These are phyloP conservation scores for Petaurus breviceps DNA, from an alignment of 2,113 vertebrate genomes.

Conservation along the genomic window DNA sequence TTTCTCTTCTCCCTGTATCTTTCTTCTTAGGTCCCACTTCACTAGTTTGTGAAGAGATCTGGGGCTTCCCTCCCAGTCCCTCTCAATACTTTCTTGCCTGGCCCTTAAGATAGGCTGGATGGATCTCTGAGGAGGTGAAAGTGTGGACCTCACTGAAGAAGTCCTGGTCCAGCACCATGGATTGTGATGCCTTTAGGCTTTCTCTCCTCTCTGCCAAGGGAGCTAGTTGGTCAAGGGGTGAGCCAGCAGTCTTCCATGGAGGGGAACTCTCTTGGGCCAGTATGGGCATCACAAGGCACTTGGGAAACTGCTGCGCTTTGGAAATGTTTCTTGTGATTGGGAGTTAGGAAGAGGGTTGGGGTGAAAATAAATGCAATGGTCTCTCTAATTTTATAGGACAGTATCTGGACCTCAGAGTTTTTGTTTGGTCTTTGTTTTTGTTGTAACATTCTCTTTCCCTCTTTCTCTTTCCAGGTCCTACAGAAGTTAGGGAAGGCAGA, in stretches of 20 bases:
- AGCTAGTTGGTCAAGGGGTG: not conserved
- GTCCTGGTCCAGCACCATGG: not conserved
- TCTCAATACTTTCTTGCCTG: fast-evolving
- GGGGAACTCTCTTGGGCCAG: not conserved
- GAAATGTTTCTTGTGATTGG: not conserved
- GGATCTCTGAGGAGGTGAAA: not conserved
- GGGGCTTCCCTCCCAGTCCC: not conserved
- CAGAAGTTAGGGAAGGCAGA: constrained; percentile 99
- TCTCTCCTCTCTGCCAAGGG: not conserved
- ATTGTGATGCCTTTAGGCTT: not conserved
- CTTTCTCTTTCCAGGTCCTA: constrained; percentile 87
- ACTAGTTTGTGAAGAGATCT: not conserved
- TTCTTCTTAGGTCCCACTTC: not conserved
- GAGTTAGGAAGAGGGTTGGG: not conserved
- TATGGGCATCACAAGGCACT: not conserved
- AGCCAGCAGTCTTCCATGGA: not conserved
- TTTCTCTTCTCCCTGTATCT: not conserved
- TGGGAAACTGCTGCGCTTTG: not conserved
- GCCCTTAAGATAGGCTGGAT: not conserved
- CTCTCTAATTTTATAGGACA: not conserved
- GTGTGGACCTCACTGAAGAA: not conserved
- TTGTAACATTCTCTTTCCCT: not conserved
- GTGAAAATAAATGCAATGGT: not conserved
- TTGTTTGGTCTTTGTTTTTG: not conserved
- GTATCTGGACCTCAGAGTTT: not conserved